These are phyloP conservation scores for Drosophila arawakana DNA, from an alignment of 1,140 invertebrate genomes.

Conservation along the genomic window DNA sequence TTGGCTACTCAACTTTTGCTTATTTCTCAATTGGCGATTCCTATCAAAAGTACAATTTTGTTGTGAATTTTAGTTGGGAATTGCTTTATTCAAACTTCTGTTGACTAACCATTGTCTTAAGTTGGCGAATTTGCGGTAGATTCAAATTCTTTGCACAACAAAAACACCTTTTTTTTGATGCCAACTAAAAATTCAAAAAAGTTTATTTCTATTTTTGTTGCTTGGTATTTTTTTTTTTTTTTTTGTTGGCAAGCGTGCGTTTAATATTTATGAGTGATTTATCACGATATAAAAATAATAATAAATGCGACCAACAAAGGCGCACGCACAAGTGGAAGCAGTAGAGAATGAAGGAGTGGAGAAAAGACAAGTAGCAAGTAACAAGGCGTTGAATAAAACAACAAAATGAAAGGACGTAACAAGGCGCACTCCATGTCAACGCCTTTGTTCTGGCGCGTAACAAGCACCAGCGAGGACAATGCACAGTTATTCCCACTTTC, in stretches of 20 bases:
- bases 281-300: constrained; percentile 83
- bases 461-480: constrained; percentile 51
- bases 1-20: not conserved
- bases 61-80: no score
- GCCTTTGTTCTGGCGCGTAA: constrained; percentile 63
- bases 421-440: constrained; percentile 42
- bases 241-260: constrained; percentile 67
- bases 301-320: constrained; percentile 75
- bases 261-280: constrained; percentile 84
- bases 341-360: not conserved
- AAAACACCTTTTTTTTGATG: constrained; percentile 1
- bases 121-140: constrained; percentile 7
- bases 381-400: constrained; percentile 12
- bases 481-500: not conserved
- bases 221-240: constrained; percentile 16
- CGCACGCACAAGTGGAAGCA: constrained; percentile 34
- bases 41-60: no score
- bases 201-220: constrained; percentile 8
- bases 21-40: no score
- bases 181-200: constrained; percentile 71
- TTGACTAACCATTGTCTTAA: not conserved
- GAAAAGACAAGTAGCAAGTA: constrained; percentile 19
- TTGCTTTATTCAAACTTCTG: no score
- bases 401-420: constrained; percentile 18
- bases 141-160: not conserved